Conservation (phyloP, 2,888 invertebrate species). For the Gibbula magus region DNA sequence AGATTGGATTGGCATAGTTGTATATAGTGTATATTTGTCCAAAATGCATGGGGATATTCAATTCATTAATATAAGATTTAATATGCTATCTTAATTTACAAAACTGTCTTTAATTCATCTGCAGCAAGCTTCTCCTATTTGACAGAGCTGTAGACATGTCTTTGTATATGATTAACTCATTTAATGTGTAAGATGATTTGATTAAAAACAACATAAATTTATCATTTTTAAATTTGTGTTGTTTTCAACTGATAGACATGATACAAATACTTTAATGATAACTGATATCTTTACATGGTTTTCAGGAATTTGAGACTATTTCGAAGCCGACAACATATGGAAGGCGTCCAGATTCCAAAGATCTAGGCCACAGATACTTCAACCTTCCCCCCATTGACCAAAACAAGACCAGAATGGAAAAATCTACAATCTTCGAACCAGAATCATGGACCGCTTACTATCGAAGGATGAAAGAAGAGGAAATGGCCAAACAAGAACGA, state of each 20-base stretch:
- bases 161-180: not conserved
- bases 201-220: not conserved
- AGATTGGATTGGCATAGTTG: too few relatives aligned
- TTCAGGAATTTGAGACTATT: not conserved
- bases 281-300: not conserved
- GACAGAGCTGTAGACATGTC: not conserved
- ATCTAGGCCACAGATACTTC: constrained; percentile 48
- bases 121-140: not conserved
- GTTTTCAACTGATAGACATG: too few relatives aligned
- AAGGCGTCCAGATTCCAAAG: constrained; percentile 61
- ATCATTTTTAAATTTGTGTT: too few relatives aligned
- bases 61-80: too few relatives aligned
- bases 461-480: not conserved
- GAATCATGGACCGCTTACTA: constrained; percentile 52
- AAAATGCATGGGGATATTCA: too few relatives aligned
- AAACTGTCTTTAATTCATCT: too few relatives aligned
- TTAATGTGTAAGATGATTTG: not conserved
- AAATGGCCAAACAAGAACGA: constrained; percentile 41
- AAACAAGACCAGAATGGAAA: constrained; percentile 52
- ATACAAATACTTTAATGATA: too few relatives aligned
- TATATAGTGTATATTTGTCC: too few relatives aligned
- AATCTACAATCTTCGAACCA: constrained; percentile 62
- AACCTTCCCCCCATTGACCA: constrained; percentile 57
- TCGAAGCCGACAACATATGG: constrained; percentile 22
- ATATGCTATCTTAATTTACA: too few relatives aligned